These are phyloP conservation scores for Holothuria scabra DNA, from an alignment of 53 echinoderm and acorn worm species.

Conservation along the genomic window DNA sequence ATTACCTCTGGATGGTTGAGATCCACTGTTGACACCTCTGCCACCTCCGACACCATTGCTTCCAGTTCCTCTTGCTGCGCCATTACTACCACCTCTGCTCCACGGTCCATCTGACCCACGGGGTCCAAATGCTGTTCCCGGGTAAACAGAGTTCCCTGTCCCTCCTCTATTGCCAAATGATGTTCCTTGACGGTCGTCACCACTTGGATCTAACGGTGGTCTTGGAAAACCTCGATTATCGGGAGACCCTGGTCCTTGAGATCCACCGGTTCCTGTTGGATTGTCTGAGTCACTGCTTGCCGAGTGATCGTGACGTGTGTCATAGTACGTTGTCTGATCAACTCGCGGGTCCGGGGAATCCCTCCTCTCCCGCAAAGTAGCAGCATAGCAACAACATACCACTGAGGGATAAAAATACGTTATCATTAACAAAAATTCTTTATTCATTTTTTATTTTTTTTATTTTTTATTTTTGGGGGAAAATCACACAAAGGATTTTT, in stretches of 20 bases:
- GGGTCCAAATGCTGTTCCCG: too few species aligned
- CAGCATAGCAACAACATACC: not conserved
- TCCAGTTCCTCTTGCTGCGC: not conserved
- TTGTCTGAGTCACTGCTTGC: conserved; percentile 13
- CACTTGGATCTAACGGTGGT: not conserved
- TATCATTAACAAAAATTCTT: not conserved
- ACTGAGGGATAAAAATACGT: not conserved
- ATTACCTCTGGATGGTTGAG: not conserved
- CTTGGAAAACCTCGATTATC: not conserved
- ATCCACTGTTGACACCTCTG: not conserved
- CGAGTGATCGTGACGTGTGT: not conserved
- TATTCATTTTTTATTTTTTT: too few species aligned
- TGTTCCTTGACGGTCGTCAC: not conserved
- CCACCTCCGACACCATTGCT: not conserved
- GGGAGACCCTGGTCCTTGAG: not conserved
- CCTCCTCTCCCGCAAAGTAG: not conserved
- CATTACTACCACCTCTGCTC: conserved; percentile 3
- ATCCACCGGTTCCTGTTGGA: not conserved
- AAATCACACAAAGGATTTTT: too few species aligned
- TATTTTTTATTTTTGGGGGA: too few species aligned
- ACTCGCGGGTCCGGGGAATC: not conserved
- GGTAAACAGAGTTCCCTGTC: not conserved
- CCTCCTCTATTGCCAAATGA: conserved; percentile 3
- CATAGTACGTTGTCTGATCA: conserved; percentile 10
- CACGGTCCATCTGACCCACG: not conserved